Base-by-base conservation (phyloP, 2,888 invertebrate genomes). In the Anticlea derivata region DNA sequence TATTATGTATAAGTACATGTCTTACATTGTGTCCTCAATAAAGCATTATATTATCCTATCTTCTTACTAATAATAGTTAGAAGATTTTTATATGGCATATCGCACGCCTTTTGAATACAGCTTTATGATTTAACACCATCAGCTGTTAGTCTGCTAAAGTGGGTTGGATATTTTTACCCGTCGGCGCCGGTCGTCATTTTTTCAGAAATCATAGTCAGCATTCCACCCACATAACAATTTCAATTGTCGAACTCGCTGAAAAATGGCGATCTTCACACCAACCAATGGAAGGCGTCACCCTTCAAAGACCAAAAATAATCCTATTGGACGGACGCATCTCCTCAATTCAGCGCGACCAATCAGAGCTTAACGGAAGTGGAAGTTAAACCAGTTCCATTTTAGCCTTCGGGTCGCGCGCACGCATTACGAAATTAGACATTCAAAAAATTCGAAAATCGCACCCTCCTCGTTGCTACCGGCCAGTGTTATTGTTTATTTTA, bases 361-460 rank as follows among this genome's bases (percentile, higher is more conserved):
- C 74, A 68, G 58, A 70, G 55, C 51, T 59, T 73, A 78, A 75
- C 76, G 80, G 80, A 80, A 80, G 82, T 82, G 73, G 69, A 68
- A 73, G 76, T 80, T 75, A 85, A 87, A 86, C 86, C 81, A 89
- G 89, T 89, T 85, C 84, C 84, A 87, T 86, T 86, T 87, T 83
- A 66, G 79, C 74, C 65, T 55, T 70, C 72, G 71, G 45, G 58
- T 52, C 53, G 75, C 71, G 74, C 61, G 79, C 81, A 84, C 86
- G 88, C 75, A 70, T 75, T 73, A 71, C 62, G 60, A 68, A 71
- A 69, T 69, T 66, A 64, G 70, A 69, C 58, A 72, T 68, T 66
- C 62, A 68, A 73, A 70, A 60, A 60, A 62, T 20, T 68, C 63
- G 65, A 63, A 66, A 66, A 67, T 68, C 64, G 68, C 54, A 65